Base-by-base conservation (phyloP, 1,140 invertebrate species). In the Drosophila parabipectinata region DNA sequence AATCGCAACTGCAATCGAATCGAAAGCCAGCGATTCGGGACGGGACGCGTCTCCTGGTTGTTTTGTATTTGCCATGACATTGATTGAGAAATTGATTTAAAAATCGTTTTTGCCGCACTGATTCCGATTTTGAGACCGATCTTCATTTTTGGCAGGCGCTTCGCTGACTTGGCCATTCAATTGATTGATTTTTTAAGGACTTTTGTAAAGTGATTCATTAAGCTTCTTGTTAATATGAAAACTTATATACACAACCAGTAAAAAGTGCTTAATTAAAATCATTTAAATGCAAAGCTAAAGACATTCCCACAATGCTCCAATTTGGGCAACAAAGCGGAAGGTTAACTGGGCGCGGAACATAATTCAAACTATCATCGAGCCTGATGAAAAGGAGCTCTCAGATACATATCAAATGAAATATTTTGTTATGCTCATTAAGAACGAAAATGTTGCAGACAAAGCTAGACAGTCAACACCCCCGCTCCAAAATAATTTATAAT, bases 21-120 rank as follows among this genome's bases (percentile, higher is more conserved):
- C 47, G 50, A 32, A 21, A 37, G 34, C 30, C 37, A 24, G 15
- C 10, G 14, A 8, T 10, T 34, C 48, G n/a, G 15, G 26, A 28
- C 41, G 15, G 41, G 41, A 14, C n/a, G 41, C 41, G 41, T 45
- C 14, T 37, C 34, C 51, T 55, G 21, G n/a, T 41, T 55, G 39
- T 47, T 45, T 53, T 64, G 77, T 47, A 52, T 80, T 54, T 45
- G 62, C 47, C 57, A 58, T 88, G 84, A 89, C 84, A 89, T 89
- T 89, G 84, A 89, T 89, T 89, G 84, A 89, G 85, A 89, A 89
- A 89, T 89, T 89, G 84, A 89, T 89, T 84, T 80, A 66, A 78
- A 79, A 74, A 89, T 84, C 84, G 84, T 78, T 89, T 74, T 84
- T 76, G 58, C 77, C 56, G 47, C 62, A 32, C 56, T 51, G 54